These are phyloP conservation scores for Montipora capricornis DNA, from an alignment of 64 coral and sea anemone species.

Conservation along the genomic window DNA sequence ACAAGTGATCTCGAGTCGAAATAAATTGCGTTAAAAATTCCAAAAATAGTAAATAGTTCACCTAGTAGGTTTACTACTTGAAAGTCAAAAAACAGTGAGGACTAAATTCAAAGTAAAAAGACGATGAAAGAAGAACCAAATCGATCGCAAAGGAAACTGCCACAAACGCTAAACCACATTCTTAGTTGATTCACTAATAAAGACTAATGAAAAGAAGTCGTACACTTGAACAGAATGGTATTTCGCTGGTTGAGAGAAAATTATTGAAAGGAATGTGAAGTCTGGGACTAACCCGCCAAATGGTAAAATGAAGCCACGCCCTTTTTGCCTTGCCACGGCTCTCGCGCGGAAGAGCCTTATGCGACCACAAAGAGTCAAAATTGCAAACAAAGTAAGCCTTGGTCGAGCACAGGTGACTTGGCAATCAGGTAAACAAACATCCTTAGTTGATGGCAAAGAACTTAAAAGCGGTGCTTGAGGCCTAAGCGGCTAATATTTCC, in stretches of 20 bases:
- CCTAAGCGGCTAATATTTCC: neutral
- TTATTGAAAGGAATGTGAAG: neutral
- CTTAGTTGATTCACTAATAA: neutral
- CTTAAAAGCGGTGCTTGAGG: neutral
- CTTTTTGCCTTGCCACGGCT: neutral
- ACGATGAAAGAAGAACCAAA: no score
- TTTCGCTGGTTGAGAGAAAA: neutral
- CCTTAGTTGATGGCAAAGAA: neutral
- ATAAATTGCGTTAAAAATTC: neutral
- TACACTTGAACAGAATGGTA: neutral
- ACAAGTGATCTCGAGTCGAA: neutral
- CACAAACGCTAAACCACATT: neutral
- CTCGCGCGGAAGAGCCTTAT: neutral
- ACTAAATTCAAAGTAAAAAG: no score
- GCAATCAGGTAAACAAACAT: conserved; percentile 6
- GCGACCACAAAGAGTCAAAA: neutral
- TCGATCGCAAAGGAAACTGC: neutral
- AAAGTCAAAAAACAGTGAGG: neutral
- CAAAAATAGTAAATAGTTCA: neutral
- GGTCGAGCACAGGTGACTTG: neutral
- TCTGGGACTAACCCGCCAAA: neutral
- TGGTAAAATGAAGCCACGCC: neutral
- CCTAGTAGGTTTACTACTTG: neutral
- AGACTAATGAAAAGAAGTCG: neutral
- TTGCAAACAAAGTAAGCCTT: neutral